phyloP scores from a whole-genome alignment of 2,113 vertebrate species.

The Montifringilla adamsi region DNA sequence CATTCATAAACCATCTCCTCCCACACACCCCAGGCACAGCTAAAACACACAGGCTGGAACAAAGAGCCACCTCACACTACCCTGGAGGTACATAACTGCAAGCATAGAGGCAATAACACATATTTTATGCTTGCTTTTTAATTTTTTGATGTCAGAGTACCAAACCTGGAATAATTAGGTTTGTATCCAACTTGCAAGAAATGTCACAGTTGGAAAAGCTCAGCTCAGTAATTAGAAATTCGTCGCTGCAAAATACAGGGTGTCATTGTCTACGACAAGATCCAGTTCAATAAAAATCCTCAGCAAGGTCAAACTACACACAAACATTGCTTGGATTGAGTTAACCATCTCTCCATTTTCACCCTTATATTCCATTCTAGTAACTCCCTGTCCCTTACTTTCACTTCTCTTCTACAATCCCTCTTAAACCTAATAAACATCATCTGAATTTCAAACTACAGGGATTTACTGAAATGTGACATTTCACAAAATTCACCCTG shows the following conservation, averaged over 20 bases:
- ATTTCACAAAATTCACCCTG: not conserved
- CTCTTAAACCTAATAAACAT: not conserved
- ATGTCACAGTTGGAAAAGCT: not conserved
- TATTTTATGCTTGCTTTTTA: not conserved
- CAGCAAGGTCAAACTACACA: not conserved
- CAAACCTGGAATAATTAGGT: not conserved
- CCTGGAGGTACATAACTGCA: not conserved
- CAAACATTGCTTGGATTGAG: not conserved
- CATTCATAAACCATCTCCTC: not conserved
- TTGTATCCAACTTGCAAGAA: not conserved
- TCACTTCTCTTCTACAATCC: not conserved
- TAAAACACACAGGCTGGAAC: not conserved
- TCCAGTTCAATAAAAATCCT: not conserved
- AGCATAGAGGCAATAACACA: not conserved
- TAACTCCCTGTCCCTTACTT: not conserved
- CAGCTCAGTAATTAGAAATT: not conserved
- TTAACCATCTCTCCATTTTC: not conserved
- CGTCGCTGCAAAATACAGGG: rapidly evolving
- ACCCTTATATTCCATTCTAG: not conserved
- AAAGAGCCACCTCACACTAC: not conserved
- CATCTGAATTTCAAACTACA: not conserved
- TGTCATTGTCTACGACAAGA: not conserved
- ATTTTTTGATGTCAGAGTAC: not conserved
- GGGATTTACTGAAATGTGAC: not conserved
- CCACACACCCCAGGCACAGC: not conserved